These are phyloP conservation scores for Camponotus floridanus DNA, from an alignment of 1,140 invertebrate species.

Conservation along the genomic window DNA sequence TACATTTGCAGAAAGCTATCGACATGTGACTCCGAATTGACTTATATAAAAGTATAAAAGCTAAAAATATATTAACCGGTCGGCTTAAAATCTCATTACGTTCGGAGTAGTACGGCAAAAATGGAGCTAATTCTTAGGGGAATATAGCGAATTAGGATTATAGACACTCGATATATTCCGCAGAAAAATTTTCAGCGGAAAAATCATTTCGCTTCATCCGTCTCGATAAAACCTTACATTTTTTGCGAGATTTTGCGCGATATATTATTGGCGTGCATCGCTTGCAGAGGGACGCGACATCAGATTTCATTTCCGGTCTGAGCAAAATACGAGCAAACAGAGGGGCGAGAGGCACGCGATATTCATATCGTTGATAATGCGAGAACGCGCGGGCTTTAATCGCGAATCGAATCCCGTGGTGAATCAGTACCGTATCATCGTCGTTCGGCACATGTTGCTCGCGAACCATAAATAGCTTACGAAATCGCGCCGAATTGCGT, in stretches of 20 bases:
- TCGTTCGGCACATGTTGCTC: constrained; percentile 44
- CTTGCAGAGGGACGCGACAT: constrained; percentile 19
- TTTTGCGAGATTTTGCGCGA: constrained; percentile 17
- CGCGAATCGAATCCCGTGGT: constrained; percentile 49
- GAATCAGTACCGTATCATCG: constrained; percentile 43
- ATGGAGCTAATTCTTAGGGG: not conserved
- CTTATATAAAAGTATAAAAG: not conserved
- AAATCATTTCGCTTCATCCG: not conserved
- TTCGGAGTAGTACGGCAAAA: not conserved
- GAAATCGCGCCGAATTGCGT: constrained; percentile 28
- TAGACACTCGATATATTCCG: not conserved
- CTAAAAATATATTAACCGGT: not conserved
- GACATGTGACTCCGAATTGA: not conserved
- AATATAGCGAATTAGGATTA: not conserved
- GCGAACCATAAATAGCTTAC: constrained; percentile 48
- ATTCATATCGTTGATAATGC: constrained; percentile 24
- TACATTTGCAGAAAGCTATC: too few relatives aligned
- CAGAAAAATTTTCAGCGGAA: not conserved
- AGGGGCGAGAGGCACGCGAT: not conserved
- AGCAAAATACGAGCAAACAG: constrained; percentile 42
- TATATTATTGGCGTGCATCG: constrained; percentile 41
- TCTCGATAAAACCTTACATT: not conserved
- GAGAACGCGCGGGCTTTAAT: constrained; percentile 40
- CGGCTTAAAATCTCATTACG: not conserved
- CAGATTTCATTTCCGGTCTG: constrained; percentile 56